Base-by-base conservation (phyloP, 1,140 invertebrate species). In the Bacillus rossius region DNA sequence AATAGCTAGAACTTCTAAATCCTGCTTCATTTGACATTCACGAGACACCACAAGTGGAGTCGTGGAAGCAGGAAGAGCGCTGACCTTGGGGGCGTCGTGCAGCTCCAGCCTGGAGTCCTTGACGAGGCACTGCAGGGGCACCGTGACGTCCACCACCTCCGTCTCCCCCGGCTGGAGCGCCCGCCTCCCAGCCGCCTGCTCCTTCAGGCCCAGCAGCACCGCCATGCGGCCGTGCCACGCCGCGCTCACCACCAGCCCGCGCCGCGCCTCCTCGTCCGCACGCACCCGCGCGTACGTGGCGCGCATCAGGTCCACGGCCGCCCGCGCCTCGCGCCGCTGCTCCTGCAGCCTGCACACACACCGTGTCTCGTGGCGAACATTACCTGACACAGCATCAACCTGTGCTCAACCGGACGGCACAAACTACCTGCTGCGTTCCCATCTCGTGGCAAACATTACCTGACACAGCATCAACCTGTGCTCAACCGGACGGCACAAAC, bases 111-210 rank as follows among this genome's bases (percentile, higher is more conserved):
- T 88, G 3, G 92, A 92, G 70, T 97, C 90, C 69, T 90, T 93
- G 19, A 98, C 91, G 61, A 98, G 81, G 69, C 94, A 94, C 71
- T 99, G 96, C 16, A 98, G 68, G 1, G 93, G 92, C 64, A 97
- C 83, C 2, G 91, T 95, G 2, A 98, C 95, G 74, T 97, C 92
- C 53, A 98, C 88, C 8, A 91, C 79, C 67, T 92, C 87, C 59
- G 76, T 59, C 7, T 69, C 65, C 17, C 64, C 55, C 13, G 37
- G 54, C 7, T 10, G 71, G 65, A 66, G 73, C 61, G 60, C 67
- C 38, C 68, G 66, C 13, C 77, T 67, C 34, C 75, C 73, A 47
- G 41, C 0, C 16, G 16, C 7, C 17, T 22, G 37, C 17, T 23
- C 43, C 25, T 34, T 37, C 16, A 48, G 8, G 10, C n/a, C 20